phyloP scores from a whole-genome alignment of 2,888 invertebrate species.

The Mamestra brassicae region DNA sequence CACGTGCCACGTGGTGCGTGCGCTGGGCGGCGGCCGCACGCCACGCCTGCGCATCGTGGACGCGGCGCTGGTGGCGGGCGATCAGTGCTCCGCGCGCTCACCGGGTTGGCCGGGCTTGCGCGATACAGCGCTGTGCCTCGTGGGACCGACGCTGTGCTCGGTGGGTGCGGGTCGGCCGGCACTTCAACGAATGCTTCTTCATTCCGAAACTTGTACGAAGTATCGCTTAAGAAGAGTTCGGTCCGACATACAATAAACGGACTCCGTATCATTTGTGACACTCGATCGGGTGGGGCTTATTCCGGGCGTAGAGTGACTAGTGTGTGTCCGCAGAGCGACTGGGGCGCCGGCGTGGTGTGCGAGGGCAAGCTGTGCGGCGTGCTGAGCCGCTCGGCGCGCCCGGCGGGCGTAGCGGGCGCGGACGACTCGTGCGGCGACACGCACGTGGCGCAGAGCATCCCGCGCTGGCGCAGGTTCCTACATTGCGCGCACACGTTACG shows the following conservation, averaged over 20 bases:
- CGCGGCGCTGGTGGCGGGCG: conserved; percentile 60
- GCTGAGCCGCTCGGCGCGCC: conserved; percentile 71
- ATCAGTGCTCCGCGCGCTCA: conserved; percentile 69
- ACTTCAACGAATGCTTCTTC: no score
- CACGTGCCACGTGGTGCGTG: conserved; percentile 75
- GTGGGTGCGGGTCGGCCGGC: conserved; percentile 52
- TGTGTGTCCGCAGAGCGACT: conserved; percentile 72
- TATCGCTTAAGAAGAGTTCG: no score
- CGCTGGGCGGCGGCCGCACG: conserved; percentile 58
- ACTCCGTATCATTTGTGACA: background rate
- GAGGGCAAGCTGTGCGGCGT: conserved; percentile 83
- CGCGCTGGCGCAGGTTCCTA: conserved; percentile 80
- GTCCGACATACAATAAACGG: no score
- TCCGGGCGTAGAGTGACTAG: background rate
- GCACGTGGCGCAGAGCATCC: conserved; percentile 76
- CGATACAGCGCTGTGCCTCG: conserved; percentile 76
- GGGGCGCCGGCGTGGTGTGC: conserved; percentile 84
- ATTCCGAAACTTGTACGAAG: no score
- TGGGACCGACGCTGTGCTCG: conserved; percentile 77
- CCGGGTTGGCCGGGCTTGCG: conserved; percentile 71
- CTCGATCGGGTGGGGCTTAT: background rate
- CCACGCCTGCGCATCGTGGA: conserved; percentile 70
- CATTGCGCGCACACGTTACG: conserved; percentile 82
- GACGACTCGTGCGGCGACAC: conserved; percentile 71
- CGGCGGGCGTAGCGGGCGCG: conserved; percentile 28